These are phyloP conservation scores for Lycia hirtaria DNA, from an alignment of 2,888 invertebrate species.

Conservation along the genomic window DNA sequence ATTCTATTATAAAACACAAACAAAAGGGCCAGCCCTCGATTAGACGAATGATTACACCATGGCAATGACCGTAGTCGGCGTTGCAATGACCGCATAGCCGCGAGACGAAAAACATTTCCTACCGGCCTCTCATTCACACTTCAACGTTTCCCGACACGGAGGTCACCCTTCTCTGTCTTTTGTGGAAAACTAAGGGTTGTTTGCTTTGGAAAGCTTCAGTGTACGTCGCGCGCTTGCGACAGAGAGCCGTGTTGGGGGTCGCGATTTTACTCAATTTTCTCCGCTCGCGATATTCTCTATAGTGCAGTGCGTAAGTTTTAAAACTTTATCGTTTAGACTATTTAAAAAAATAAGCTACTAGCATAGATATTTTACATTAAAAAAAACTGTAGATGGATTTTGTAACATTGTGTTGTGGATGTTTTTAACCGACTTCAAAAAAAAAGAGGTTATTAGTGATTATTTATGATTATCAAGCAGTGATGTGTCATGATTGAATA, in stretches of 20 bases:
- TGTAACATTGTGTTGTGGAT: background rate
- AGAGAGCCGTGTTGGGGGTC: constrained; percentile 51
- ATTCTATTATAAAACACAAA: constrained; percentile 39
- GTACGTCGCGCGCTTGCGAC: constrained; percentile 66
- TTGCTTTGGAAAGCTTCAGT: constrained; percentile 66
- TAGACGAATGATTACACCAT: constrained; percentile 66
- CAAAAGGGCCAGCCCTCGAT: constrained; percentile 48
- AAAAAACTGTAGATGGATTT: background rate
- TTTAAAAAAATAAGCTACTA: background rate
- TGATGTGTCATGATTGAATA: constrained; percentile 22
- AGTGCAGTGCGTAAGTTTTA: constrained; percentile 54
- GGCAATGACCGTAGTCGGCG: constrained; percentile 78
- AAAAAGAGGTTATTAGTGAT: no score
- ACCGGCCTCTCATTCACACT: constrained; percentile 56
- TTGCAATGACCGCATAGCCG: constrained; percentile 80
- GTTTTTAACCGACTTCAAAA: no score
- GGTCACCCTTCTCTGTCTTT: constrained; percentile 56
- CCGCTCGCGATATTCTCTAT: constrained; percentile 48
- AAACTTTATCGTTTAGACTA: constrained; percentile 39
- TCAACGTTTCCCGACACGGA: constrained; percentile 49
- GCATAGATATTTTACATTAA: background rate
- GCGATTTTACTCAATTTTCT: constrained; percentile 48
- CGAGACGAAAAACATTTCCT: constrained; percentile 74
- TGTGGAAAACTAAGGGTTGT: constrained; percentile 74
- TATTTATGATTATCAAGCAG: constrained; percentile 11